Evolutionary conservation across 2,113 vertebrate species (phyloP).

Genomic region (Colossoma macropomum): DNA sequence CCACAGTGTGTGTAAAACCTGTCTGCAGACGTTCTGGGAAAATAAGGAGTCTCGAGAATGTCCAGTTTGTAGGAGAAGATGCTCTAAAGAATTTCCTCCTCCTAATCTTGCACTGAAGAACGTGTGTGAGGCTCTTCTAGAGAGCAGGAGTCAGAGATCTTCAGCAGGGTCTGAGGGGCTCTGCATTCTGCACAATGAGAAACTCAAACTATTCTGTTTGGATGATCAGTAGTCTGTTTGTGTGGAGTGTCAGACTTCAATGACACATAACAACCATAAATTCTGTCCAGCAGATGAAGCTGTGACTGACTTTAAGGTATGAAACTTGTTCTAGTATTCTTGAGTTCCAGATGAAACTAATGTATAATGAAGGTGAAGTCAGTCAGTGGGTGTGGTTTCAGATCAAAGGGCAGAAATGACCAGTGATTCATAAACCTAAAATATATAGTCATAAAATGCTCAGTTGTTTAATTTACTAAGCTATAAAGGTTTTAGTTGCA

Average conservation of each 20-base stretch:
- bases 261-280: background rate
- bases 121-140: slow-evolving; percentile 30
- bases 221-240: slow-evolving; percentile 26
- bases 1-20: slow-evolving; percentile 13
- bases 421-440: too few species aligned
- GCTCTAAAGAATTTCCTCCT: background rate
- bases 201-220: slow-evolving; percentile 37
- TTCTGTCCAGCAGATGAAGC: slow-evolving; percentile 33
- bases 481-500: too few species aligned
- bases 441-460: too few species aligned
- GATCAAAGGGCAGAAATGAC: too few species aligned
- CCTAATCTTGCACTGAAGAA: slow-evolving; percentile 33
- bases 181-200: slow-evolving; percentile 24
- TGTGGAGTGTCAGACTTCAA: slow-evolving; percentile 3
- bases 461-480: too few species aligned
- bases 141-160: background rate
- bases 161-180: background rate
- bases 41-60: background rate
- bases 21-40: slow-evolving; percentile 10
- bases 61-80: background rate
- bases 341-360: background rate
- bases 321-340: background rate
- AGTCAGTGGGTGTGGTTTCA: too few species aligned
- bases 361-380: too few species aligned
- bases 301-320: slow-evolving; percentile 32